Evolutionary conservation across 2,797 vertebrate species (phyloP), one percentile per base, ranked within the genome.

Genomic region (Triplophysa yarkandensis): DNA sequence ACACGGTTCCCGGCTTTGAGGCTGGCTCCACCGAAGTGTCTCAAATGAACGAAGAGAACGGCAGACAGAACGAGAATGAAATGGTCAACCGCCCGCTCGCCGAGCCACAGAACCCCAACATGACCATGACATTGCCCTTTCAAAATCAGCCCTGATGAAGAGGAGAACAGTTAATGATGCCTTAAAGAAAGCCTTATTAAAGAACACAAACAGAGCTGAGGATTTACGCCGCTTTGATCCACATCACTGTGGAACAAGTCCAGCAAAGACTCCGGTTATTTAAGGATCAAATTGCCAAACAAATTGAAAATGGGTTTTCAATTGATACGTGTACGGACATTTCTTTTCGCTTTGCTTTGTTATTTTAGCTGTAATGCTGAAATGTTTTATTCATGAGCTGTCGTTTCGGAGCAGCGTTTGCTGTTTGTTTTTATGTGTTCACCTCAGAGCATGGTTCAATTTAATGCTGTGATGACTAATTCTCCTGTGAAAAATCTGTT

Each of bases 1-100:
- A 92, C 77, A 89, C 86, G 0, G 91, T 90, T n/a, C 93, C 93
- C 0, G 92, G 93, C 5, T 93, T 95, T 1, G 93, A 94, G 58
- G 92, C 85, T 0, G 92, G 80, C 1, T 94, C 93, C 60, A 94
- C 93, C 0, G 93, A 94, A 66, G 92, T 93, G 39, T 94, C 93
- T 0, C 93, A 94, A 9, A 90, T 94, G 88, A 89, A 93, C 0
- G 92, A 94, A 60, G 92, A 93, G 62, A 88, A 90, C 25, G 27
- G 84, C 7, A 83, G 90, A 11, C 92, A 90, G 77, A 92, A 91
- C 0, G 90, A 86, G 30, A 89, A 88, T 0, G 89, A 94, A 61
- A 87, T 91, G 89, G 87, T 85, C 0, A 89, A 88, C 82, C 84
- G 89, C 50, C 89, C 88, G 4, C 74, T 65, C 0, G 52, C 78